Conservation (phyloP, 2,797 vertebrate species). For the Phataginus tricuspis region DNA sequence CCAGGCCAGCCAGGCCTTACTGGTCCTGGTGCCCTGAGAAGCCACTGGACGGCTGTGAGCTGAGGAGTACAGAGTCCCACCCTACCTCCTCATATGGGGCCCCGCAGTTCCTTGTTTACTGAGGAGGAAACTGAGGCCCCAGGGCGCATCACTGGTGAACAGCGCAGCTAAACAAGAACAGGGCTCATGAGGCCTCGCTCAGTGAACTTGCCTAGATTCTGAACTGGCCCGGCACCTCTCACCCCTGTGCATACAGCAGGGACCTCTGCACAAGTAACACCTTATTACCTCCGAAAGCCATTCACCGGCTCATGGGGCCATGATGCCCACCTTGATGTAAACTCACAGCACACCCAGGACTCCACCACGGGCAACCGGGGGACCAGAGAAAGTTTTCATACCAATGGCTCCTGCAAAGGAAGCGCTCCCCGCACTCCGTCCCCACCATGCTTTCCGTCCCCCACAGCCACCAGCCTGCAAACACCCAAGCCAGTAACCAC, state of each 20-base stretch:
- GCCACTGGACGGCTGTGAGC: neutral
- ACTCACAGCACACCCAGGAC: neutral
- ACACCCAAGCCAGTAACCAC: constrained; percentile 34
- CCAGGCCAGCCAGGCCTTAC: neutral
- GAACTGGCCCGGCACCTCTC: neutral
- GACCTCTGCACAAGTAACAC: accelerated
- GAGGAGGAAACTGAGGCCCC: neutral
- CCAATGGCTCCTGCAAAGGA: neutral
- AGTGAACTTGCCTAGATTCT: neutral
- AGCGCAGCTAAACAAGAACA: too few relatives aligned
- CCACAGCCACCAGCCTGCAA: neutral
- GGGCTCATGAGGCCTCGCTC: neutral
- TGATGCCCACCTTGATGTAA: neutral
- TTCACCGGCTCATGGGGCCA: neutral
- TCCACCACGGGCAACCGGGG: accelerated
- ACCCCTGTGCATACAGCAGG: neutral
- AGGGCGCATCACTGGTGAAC: too few relatives aligned
- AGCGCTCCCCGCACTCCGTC: neutral
- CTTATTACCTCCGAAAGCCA: neutral
- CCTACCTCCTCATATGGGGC: neutral
- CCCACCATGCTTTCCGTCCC: neutral
- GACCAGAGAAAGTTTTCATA: neutral
- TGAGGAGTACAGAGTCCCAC: neutral
- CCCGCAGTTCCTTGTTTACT: neutral
- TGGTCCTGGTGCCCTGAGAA: neutral